phyloP scores from a whole-genome alignment of 2,888 invertebrate genomes.

The Macropis europaea region DNA sequence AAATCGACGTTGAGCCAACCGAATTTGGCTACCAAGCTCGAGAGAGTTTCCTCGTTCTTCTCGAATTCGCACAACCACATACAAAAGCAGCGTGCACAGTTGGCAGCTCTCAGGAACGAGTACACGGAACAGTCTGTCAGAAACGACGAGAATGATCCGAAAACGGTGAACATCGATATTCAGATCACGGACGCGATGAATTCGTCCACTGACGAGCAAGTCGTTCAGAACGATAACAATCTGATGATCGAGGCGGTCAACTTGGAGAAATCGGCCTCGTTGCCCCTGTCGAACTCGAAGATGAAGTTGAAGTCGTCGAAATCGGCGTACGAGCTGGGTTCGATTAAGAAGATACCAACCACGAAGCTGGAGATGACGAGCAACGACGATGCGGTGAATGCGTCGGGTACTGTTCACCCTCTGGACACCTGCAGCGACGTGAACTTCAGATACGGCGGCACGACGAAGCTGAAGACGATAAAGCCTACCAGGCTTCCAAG shows the following conservation, averaged over 20 bases:
- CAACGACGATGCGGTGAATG: slow-evolving; percentile 79
- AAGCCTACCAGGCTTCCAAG: slow-evolving; percentile 80
- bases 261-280: slow-evolving; percentile 75
- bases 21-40: slow-evolving; percentile 77
- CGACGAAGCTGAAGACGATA: slow-evolving; percentile 89
- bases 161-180: slow-evolving; percentile 77
- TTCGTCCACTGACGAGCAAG: slow-evolving; percentile 50
- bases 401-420: slow-evolving; percentile 82
- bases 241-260: slow-evolving; percentile 66
- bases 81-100: slow-evolving; percentile 72
- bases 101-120: slow-evolving; percentile 54
- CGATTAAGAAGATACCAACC: slow-evolving; percentile 77
- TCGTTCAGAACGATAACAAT: slow-evolving; percentile 56
- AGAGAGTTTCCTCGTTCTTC: slow-evolving; percentile 82
- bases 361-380: slow-evolving; percentile 79
- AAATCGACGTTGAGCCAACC: slow-evolving; percentile 79
- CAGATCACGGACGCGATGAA: slow-evolving; percentile 76
- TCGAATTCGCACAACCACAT: slow-evolving; percentile 87
- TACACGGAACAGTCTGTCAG: slow-evolving; percentile 45
- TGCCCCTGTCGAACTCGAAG: slow-evolving; percentile 72
- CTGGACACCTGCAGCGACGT: slow-evolving; percentile 88
- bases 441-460: slow-evolving; percentile 90
- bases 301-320: slow-evolving; percentile 75
- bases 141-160: slow-evolving; percentile 76
- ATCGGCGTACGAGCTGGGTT: slow-evolving; percentile 77